Evolutionary conservation across 2,888 invertebrate species (phyloP), one percentile per base, ranked within the genome.

Genomic region (Linnaemya vulpina): DNA sequence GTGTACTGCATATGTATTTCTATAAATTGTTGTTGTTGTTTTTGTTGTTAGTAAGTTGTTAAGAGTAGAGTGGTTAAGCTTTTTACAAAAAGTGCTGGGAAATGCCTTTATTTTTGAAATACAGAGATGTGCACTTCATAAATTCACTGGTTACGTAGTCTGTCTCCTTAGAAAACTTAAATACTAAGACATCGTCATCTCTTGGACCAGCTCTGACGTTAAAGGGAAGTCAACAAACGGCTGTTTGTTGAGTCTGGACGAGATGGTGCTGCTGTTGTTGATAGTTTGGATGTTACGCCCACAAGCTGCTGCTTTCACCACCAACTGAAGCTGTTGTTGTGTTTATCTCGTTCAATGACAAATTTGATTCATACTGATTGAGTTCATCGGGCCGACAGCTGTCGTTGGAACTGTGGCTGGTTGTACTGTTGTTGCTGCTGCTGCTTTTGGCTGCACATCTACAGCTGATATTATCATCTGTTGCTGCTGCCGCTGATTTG

Each of bases 361-460:
- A 86, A 87, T 91, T 91, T 11, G 91, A 91, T 83, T 91, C 91
- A 77, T 91, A 91, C 62, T 91, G 91, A 38, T 90, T 89, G 63
- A 90, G 87, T 17, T 84, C 82, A n/a, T 89, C 89, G 79, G 89
- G 90, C 3, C 88, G 90, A 73, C 87, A 89, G 74, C 88, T 91
- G 84, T 88, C 90, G 87, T 86, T 90, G 87, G 89, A 89, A 87
- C 89, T 90, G 79, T 90, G 91, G 86, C 91, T 91, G 30, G 89
- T 87, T 62, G 87, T 88, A 75, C 86, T 83, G 55, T 86, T 91
- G 65, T 86, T 91, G 79, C 89, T 90, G 83, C 90, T 91, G 88
- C 89, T 91, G 86, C 89, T 90, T 43, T 86, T 84, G 20, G 67
- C 35, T 15, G 68, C 68, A 74, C 88, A 88, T 11, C 85, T 85